These are phyloP conservation scores for Lacerta agilis DNA, from an alignment of 2,797 vertebrate genomes.

Conservation along the genomic window DNA sequence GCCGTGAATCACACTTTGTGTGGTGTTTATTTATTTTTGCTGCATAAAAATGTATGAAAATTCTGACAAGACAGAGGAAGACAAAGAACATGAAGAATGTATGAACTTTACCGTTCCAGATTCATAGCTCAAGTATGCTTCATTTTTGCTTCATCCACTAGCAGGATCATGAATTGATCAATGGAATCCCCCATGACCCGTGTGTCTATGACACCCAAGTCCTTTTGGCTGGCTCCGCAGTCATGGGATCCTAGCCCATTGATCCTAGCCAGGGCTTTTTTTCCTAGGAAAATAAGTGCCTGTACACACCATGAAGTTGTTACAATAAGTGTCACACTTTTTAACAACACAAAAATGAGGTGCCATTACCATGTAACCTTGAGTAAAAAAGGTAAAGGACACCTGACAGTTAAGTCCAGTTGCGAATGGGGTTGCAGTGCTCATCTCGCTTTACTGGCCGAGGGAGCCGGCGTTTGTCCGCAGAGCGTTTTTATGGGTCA, in stretches of 20 bases:
- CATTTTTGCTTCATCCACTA: not conserved
- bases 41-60: not conserved
- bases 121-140: not conserved
- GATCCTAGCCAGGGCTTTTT: no score
- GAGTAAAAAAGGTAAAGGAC: no score
- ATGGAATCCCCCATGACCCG: not conserved
- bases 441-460: no score
- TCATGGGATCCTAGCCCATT: not conserved
- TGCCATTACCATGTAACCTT: no score
- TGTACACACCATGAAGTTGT: no score
- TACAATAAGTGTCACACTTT: no score
- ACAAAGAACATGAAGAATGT: not conserved
- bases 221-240: not conserved
- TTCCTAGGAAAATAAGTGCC: no score
- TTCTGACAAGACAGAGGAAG: not conserved
- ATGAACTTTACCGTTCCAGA: not conserved
- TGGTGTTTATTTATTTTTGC: not conserved
- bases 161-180: not conserved
- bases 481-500: no score
- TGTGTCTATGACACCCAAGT: not conserved
- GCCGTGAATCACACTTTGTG: conserved; percentile 13
- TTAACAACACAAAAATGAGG: no score
- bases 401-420: no score
- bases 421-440: no score
- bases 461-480: no score